These are phyloP conservation scores for Drosophila maculinotata DNA, from an alignment of 2,888 invertebrate species.

Conservation along the genomic window DNA sequence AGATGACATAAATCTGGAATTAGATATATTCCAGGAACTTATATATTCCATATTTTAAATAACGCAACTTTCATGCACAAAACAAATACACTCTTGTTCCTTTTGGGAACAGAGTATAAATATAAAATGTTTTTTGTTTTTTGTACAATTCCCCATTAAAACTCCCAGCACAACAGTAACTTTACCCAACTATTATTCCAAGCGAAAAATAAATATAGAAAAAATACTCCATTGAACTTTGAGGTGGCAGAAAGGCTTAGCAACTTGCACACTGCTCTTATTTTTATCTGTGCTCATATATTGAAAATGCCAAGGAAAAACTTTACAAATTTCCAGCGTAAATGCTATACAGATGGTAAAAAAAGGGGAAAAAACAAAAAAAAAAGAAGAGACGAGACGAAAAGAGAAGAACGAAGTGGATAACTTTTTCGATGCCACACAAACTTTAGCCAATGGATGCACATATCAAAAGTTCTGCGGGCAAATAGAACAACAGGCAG, in stretches of 20 bases:
- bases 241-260: constrained; percentile 30
- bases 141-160: constrained; percentile 2
- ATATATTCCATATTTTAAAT: too few relatives aligned
- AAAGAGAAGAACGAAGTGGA: constrained; percentile 19
- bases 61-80: too few relatives aligned
- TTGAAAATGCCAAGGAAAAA: constrained; percentile 56
- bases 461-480: constrained; percentile 54
- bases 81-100: too few relatives aligned
- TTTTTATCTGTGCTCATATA: constrained; percentile 31
- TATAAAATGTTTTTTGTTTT: constrained; percentile 10
- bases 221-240: constrained; percentile 33
- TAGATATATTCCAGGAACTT: too few relatives aligned
- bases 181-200: background rate
- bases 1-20: too few relatives aligned
- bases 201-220: constrained; percentile 3
- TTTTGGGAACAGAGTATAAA: background rate
- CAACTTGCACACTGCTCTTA: constrained; percentile 14
- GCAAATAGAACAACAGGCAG: constrained; percentile 46
- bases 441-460: constrained; percentile 39
- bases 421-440: constrained; percentile 37
- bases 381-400: background rate
- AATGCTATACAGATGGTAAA: constrained; percentile 13
- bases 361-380: constrained; percentile 1
- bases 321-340: constrained; percentile 56
- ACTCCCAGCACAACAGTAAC: background rate